Evolutionary conservation across 2,113 vertebrate species (phyloP).

Genomic region (Cygnus atratus): DNA sequence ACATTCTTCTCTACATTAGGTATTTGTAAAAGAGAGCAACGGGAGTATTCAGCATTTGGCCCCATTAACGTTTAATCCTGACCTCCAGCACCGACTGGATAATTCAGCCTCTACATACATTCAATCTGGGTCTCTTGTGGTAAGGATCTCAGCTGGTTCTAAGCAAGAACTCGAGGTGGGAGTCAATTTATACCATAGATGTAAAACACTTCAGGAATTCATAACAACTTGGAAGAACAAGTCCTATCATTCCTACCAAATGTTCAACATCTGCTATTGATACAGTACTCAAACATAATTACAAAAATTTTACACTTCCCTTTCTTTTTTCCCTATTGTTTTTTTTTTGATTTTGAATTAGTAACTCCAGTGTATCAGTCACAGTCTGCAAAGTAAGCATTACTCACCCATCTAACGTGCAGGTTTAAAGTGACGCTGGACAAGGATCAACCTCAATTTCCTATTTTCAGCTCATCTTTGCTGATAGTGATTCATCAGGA

Average conservation of each 20-base stretch:
- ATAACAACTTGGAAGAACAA: neutral
- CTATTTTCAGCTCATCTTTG: neutral
- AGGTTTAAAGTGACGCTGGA: neutral
- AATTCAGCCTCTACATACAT: neutral
- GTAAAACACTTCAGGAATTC: neutral
- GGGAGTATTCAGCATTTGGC: neutral
- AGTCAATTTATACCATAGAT: rapidly evolving
- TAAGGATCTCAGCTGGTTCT: rapidly evolving
- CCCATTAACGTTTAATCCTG: neutral
- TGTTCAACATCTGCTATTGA: neutral
- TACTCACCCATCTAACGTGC: neutral
- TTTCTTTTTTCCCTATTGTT: neutral
- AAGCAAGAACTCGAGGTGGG: neutral
- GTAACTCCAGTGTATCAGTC: rapidly evolving
- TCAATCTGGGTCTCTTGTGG: neutral
- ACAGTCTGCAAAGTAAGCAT: neutral
- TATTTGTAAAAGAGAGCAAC: neutral
- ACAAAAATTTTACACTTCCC: neutral
- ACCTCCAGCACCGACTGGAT: neutral
- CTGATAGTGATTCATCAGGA: neutral
- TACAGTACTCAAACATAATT: neutral
- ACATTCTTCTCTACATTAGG: rapidly evolving
- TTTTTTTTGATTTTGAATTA: neutral
- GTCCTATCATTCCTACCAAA: neutral
- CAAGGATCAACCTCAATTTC: neutral